phyloP scores from a whole-genome alignment of 2,888 invertebrate species.

The Metallyticus violacea region DNA sequence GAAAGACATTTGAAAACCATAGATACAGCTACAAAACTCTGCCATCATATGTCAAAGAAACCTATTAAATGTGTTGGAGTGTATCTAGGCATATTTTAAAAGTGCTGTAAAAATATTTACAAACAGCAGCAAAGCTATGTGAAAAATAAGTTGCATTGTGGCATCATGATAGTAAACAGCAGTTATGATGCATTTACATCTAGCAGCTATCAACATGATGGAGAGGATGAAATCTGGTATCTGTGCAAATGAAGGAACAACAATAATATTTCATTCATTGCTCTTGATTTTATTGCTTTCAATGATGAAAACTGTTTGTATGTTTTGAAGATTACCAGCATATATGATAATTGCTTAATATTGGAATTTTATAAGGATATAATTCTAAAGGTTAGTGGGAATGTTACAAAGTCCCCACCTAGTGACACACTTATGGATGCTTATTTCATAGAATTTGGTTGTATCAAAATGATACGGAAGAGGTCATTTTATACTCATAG shows the following conservation, averaged over 20 bases:
- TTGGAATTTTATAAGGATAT: background rate
- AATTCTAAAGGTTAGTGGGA: background rate
- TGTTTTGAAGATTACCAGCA: background rate
- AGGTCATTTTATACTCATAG: background rate
- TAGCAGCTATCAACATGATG: background rate
- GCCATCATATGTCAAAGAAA: slow-evolving; percentile 22
- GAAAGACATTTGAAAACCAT: background rate
- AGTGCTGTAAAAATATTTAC: background rate
- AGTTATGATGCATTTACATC: background rate
- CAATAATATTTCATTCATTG: background rate
- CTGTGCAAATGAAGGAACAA: background rate
- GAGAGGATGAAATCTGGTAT: background rate
- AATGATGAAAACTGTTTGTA: background rate
- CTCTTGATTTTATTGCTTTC: background rate
- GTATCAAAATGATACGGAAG: background rate
- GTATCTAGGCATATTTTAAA: no score
- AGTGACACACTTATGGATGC: background rate
- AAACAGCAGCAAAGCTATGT: background rate
- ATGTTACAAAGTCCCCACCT: background rate
- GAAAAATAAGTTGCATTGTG: background rate
- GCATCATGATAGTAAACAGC: background rate
- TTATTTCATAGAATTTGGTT: background rate
- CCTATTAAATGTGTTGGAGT: background rate
- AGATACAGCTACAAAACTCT: slow-evolving; percentile 5
- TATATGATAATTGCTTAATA: background rate